A percentile compares a stretch with the other conserved stretches of the same genome.
Evolutionary conservation across 2,113 vertebrate genomes (phyloP).

Genomic region (Epinephelus fuscoguttatus): DNA sequence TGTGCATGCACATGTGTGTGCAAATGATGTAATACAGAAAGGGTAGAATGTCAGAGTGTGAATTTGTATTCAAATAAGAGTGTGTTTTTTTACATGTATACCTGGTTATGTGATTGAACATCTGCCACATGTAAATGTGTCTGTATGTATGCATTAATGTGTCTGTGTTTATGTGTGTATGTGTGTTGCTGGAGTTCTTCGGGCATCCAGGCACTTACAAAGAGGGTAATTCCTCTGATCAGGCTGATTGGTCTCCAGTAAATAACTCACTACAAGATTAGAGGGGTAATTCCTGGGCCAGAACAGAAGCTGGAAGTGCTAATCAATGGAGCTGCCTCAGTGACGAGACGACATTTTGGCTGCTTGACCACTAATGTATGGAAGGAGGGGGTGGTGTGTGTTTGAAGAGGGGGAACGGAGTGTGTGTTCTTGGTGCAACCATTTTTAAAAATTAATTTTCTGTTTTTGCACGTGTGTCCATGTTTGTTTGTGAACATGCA

Average conservation of each 20-base stretch:
- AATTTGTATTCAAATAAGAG: background rate
- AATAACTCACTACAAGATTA: slow-evolving; percentile 86
- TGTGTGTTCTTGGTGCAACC: slow-evolving; percentile 2
- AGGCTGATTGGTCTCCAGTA: slow-evolving; percentile 81
- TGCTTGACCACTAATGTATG: slow-evolving; percentile 82
- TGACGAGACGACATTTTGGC: slow-evolving; percentile 82
- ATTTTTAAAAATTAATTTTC: background rate
- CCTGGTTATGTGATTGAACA: background rate
- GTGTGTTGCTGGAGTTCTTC: slow-evolving; percentile 57
- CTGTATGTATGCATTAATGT: background rate
- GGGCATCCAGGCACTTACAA: slow-evolving; percentile 73
- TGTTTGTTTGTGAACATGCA: background rate
- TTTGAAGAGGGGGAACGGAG: background rate
- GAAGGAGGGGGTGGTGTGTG: slow-evolving; percentile 23
- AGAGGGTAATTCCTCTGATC: slow-evolving; percentile 81
- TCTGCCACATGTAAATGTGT: slow-evolving; percentile 5
- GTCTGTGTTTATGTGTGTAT: slow-evolving; percentile 12
- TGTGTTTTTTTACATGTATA: background rate
- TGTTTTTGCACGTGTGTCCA: background rate
- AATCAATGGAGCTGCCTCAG: slow-evolving; percentile 85
- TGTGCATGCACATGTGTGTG: background rate
- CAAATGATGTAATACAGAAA: background rate
- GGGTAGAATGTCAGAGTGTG: background rate
- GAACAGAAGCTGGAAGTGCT: slow-evolving; percentile 83
- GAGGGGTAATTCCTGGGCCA: slow-evolving; percentile 84